Evolutionary conservation across 2,888 invertebrate species (phyloP).

Genomic region (Parasteatoda lunata): DNA sequence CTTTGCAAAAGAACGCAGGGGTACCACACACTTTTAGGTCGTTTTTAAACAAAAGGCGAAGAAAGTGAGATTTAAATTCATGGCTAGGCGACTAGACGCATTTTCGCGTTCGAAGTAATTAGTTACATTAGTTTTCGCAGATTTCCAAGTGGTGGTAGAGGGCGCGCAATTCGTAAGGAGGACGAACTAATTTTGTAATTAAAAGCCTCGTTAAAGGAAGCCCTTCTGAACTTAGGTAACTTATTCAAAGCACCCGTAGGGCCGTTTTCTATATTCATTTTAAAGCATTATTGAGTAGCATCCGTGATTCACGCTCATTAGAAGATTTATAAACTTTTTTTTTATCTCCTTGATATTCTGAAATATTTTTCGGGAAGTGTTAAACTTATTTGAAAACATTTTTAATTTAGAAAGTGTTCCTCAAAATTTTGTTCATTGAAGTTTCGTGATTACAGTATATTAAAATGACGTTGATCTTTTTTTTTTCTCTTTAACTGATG

Average conservation of each 20-base stretch:
- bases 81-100: not conserved
- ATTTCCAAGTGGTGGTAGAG: not conserved
- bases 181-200: conserved; percentile 44
- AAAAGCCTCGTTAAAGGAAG: conserved; percentile 29
- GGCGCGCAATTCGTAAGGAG: not conserved
- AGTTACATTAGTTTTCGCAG: conserved; percentile 28
- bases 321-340: not conserved
- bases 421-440: too few species aligned
- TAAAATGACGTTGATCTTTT: too few species aligned
- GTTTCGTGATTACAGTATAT: too few species aligned
- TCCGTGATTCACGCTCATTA: not conserved
- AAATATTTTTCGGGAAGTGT: not conserved
- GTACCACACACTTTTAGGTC: too few species aligned
- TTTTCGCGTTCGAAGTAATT: conserved; percentile 26
- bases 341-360: not conserved
- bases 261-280: not conserved
- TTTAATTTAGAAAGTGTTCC: not conserved
- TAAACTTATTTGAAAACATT: not conserved
- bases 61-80: conserved; percentile 22
- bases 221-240: not conserved
- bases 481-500: too few species aligned
- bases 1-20: too few species aligned
- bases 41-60: not conserved
- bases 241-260: not conserved
- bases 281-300: not conserved